Evolutionary conservation across 2,113 vertebrate genomes (phyloP).

Genomic region (Isichthys henryi): DNA sequence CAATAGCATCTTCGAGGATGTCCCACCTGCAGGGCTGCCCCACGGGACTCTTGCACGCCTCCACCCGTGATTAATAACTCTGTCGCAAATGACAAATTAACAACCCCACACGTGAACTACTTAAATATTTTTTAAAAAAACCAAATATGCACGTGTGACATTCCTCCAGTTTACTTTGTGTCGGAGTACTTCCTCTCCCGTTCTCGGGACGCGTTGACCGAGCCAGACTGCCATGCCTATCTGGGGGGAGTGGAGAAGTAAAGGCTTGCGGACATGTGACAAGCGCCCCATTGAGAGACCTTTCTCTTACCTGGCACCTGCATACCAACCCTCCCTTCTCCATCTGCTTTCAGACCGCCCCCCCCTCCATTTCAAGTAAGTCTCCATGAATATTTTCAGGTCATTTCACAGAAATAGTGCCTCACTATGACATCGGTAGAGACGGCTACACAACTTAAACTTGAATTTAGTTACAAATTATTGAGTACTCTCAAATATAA

Average conservation of each 20-base stretch:
- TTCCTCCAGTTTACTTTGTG: constrained; percentile 9
- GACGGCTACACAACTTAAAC: not conserved
- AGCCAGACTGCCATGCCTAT: not conserved
- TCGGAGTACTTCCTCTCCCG: constrained; percentile 23
- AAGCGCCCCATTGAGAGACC: not conserved
- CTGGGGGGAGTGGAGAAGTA: not conserved
- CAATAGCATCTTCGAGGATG: constrained; percentile 43
- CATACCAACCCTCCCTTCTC: not conserved
- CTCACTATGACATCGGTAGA: not conserved
- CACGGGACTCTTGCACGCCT: constrained; percentile 40
- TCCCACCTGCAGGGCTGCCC: constrained; percentile 45
- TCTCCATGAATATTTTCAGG: not conserved
- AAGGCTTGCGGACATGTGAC: constrained; percentile 7
- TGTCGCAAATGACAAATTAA: constrained; percentile 59
- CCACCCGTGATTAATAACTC: constrained; percentile 55
- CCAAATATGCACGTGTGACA: not conserved
- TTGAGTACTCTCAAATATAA: not conserved
- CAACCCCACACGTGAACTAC: constrained; percentile 46
- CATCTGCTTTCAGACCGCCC: constrained; percentile 4
- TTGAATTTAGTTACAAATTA: not conserved
- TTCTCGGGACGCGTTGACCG: constrained; percentile 27
- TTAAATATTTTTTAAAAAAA: constrained; percentile 43
- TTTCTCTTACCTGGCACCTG: not conserved
- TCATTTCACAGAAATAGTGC: not conserved
- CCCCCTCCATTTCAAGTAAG: not conserved